These are phyloP conservation scores for Protobothrops mucrosquamatus DNA, from an alignment of 2,113 vertebrate genomes.

Conservation along the genomic window DNA sequence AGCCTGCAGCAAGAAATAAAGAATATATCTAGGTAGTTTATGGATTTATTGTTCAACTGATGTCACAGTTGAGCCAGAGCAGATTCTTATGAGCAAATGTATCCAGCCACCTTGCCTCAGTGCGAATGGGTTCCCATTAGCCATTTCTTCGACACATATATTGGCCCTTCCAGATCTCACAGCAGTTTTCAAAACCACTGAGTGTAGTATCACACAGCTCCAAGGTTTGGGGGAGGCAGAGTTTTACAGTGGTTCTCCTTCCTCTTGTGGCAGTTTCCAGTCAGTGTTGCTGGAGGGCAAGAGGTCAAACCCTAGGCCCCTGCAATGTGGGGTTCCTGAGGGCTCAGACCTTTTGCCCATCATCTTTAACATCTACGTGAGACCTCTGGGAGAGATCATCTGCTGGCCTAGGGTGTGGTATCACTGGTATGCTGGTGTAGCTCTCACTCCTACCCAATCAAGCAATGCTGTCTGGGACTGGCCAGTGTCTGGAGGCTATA, in stretches of 20 bases:
- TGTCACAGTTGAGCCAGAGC: not conserved
- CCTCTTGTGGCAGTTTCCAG: not conserved
- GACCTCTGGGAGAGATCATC: not conserved
- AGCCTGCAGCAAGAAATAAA: not conserved
- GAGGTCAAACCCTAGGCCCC: not conserved
- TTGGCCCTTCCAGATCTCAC: not conserved
- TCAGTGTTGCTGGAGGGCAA: not conserved
- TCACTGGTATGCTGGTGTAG: not conserved
- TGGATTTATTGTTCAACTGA: not conserved
- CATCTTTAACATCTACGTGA: not conserved
- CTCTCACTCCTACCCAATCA: not conserved
- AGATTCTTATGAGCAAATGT: not conserved
- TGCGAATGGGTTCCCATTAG: not conserved
- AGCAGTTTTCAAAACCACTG: not conserved
- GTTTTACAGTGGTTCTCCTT: not conserved
- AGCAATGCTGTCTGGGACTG: not conserved
- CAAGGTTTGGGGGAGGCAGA: not conserved
- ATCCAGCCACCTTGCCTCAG: not conserved
- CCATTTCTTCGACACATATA: not conserved
- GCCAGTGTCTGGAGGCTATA: not conserved
- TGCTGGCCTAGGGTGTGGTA: not conserved
- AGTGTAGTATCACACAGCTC: not conserved
- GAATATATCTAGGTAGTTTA: not conserved
- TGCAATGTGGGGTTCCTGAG: not conserved
- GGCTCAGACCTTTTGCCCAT: not conserved